Percentiles rank a stretch among this genome's conserved stretches.
These are phyloP conservation scores for Chloroceryle inda DNA, from an alignment of 2,797 vertebrate species.

Conservation along the genomic window DNA sequence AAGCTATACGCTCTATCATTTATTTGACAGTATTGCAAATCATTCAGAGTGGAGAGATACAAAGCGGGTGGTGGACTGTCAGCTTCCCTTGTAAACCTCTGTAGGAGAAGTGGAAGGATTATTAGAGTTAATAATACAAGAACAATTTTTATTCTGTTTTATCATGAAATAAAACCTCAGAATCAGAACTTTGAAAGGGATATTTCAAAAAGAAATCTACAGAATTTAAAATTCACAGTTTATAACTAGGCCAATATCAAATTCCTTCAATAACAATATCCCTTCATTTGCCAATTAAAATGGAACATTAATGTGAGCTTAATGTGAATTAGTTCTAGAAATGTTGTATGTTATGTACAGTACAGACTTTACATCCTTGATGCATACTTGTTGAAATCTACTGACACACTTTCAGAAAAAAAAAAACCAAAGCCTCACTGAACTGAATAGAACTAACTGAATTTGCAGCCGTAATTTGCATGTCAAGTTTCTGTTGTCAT, in stretches of 20 bases:
- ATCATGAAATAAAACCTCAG: conserved; percentile 34
- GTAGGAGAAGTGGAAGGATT: conserved; percentile 14
- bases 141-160: conserved; percentile 53
- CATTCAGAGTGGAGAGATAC: not conserved
- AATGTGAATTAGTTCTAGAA: conserved; percentile 72
- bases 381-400: conserved; percentile 67
- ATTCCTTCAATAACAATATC: conserved; percentile 74
- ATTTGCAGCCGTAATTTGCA: conserved; percentile 63
- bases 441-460: not conserved
- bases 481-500: conserved; percentile 59
- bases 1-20: not conserved
- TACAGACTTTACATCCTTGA: conserved; percentile 69
- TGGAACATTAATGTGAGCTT: conserved; percentile 65
- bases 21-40: not conserved
- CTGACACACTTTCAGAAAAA: conserved; percentile 47
- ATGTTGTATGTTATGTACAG: conserved; percentile 66
- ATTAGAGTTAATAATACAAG: conserved; percentile 6
- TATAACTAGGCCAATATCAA: conserved; percentile 66
- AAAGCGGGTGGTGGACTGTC: not conserved
- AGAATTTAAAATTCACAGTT: conserved; percentile 80
- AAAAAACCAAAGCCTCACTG: not conserved
- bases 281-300: conserved; percentile 69
- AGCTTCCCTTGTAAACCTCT: conserved; percentile 13
- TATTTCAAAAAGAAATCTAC: conserved; percentile 22
- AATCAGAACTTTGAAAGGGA: conserved; percentile 50